Base-by-base conservation (phyloP, 2,113 vertebrate species). In the Epinephelus cyanopodus region DNA sequence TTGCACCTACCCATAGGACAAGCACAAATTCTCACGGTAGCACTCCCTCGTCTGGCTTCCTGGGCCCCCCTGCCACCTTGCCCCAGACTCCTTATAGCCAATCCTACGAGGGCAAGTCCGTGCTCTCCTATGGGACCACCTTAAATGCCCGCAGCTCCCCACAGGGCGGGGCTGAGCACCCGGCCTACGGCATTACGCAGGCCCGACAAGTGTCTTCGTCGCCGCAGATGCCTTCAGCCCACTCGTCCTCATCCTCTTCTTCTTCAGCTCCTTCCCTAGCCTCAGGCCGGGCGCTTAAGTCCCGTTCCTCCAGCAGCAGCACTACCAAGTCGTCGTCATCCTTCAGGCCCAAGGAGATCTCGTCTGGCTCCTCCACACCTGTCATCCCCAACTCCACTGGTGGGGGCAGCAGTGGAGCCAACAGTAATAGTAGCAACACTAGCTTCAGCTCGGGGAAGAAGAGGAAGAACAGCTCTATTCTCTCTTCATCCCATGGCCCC, bases 201-300 rank as follows among this genome's bases (percentile, higher is more conserved):
- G 96, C 97, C 87, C 96, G 98, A 96, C 98, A 97, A 95, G 96
- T 97, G 95, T 98, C 97, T 93, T 97, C 97, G 63, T 97, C 97
- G 95, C 97, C 97, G 90, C 97, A 97, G 95, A 97, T 96, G 86
- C 97, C 98, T 96, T 97, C 97, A 90, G 96, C 96, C 95, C 97
- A 98, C 94, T 97, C 97, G 92, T 97, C 93, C 79, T 92, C 91
- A 61, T 92, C 92, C 67, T 85, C 90, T 9, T 90, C 90, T 27
- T 87, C 93, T 81, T 87, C 96, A 9, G 94, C 96, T 90, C 96
- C 97, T 85, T 97, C 97, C 82, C 96, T 96, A 58, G 93, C 97
- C 95, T 96, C 97, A 92, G 96, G 96, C 95, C 97, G 97, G 94
- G 96, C 96, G 92, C 96, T 96, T 88, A 99, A 99, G 94, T 96